These are phyloP conservation scores for Hippoglossus hippoglossus DNA, from an alignment of 2,797 vertebrate genomes.

Conservation along the genomic window DNA sequence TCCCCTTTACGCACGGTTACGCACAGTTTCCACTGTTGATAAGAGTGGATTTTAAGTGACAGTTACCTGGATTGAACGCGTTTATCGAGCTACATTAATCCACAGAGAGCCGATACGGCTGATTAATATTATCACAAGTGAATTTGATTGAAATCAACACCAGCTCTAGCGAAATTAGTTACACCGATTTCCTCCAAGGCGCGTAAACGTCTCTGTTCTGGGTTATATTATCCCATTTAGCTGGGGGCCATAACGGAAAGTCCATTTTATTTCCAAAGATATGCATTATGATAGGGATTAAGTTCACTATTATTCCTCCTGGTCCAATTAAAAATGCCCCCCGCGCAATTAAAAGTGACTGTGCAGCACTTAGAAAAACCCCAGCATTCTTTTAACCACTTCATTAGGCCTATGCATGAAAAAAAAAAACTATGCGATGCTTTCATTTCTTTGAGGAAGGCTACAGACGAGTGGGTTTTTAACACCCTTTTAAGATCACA, in stretches of 20 bases:
- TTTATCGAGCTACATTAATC: constrained; percentile 4
- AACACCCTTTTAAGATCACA: constrained; percentile 88
- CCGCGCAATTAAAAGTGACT: constrained; percentile 91
- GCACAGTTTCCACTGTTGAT: neutral
- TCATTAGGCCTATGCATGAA: constrained; percentile 87
- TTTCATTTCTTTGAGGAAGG: constrained; percentile 83
- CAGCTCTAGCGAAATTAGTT: neutral
- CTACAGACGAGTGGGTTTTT: constrained; percentile 90
- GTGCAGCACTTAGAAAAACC: constrained; percentile 87
- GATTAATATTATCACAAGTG: neutral
- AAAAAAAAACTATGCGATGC: constrained; percentile 81
- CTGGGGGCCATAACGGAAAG: constrained; percentile 18
- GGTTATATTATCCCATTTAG: neutral
- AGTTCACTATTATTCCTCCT: constrained; percentile 72
- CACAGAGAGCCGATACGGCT: neutral
- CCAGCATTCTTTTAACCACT: constrained; percentile 89
- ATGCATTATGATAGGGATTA: constrained; percentile 69
- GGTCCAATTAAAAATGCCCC: constrained; percentile 91
- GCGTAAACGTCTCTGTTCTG: neutral
- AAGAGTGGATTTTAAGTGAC: neutral
- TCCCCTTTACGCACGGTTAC: neutral
- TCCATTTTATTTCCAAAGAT: constrained; percentile 49
- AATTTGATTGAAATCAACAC: neutral
- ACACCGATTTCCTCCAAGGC: neutral
- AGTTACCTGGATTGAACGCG: neutral